A percentile compares a stretch with the other conserved stretches of the same genome.
These are phyloP conservation scores for Psix sp. DNA, from an alignment of 1,140 invertebrate genomes.

Conservation along the genomic window DNA sequence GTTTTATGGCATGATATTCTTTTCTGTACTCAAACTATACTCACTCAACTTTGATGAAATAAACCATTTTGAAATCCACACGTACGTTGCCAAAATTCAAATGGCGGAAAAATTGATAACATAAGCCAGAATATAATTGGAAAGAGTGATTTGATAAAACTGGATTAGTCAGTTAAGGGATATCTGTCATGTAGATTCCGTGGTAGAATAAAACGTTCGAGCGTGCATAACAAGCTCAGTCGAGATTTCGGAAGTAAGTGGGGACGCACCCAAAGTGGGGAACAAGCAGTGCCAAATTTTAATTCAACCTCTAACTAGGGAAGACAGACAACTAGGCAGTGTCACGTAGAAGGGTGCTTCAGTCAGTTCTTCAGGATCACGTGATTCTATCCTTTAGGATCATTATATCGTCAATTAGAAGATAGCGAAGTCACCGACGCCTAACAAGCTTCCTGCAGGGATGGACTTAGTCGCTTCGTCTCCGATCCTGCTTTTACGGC, in stretches of 20 bases:
- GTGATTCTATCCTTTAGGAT: slow-evolving; percentile 77
- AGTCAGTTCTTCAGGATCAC: slow-evolving; percentile 69
- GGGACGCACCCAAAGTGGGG: slow-evolving; percentile 22
- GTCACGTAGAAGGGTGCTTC: slow-evolving; percentile 64
- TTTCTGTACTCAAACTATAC: too few relatives aligned
- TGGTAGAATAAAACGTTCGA: slow-evolving; percentile 62
- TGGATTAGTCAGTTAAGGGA: too few relatives aligned
- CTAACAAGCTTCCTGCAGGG: slow-evolving; percentile 77
- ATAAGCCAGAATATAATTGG: too few relatives aligned
- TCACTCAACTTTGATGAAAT: too few relatives aligned
- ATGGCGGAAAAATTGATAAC: too few relatives aligned
- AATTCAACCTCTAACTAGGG: slow-evolving; percentile 74
- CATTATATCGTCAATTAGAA: slow-evolving; percentile 79
- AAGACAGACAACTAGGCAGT: slow-evolving; percentile 60
- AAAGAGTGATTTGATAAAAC: too few relatives aligned
- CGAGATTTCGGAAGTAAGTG: slow-evolving; percentile 44
- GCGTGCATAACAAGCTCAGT: slow-evolving; percentile 61
- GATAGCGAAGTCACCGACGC: slow-evolving; percentile 73
- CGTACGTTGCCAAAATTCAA: too few relatives aligned
- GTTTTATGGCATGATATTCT: too few relatives aligned
- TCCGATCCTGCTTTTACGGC: slow-evolving; percentile 27
- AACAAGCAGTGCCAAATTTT: slow-evolving; percentile 72
- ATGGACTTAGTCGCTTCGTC: slow-evolving; percentile 62
- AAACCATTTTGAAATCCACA: too few relatives aligned
- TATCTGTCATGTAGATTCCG: too few relatives aligned